Percentiles rank a stretch among this genome's conserved stretches.
These are phyloP conservation scores for Tuberolachnus salignus DNA, from an alignment of 2,888 invertebrate species.

Conservation along the genomic window DNA sequence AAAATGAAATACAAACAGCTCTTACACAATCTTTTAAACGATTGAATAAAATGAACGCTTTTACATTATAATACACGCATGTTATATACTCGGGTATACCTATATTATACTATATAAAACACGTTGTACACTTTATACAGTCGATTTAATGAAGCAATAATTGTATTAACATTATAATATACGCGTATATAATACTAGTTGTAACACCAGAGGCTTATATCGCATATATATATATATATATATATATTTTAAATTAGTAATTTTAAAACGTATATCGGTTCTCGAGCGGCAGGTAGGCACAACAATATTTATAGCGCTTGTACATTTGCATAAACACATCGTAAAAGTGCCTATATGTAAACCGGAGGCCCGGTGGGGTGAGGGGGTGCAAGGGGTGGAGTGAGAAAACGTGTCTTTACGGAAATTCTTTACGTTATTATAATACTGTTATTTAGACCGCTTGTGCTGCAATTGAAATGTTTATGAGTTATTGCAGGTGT, in stretches of 20 bases:
- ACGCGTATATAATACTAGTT: not conserved
- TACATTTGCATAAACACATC: conserved; percentile 22
- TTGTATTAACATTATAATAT: not conserved
- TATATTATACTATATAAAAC: not conserved
- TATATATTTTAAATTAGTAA: conserved; percentile 31
- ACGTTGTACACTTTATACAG: not conserved
- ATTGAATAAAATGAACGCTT: not conserved
- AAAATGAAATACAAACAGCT: not conserved
- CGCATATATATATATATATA: no score
- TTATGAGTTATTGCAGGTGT: conserved; percentile 8
- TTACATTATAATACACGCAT: not conserved
- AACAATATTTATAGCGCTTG: not conserved
- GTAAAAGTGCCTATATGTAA: not conserved
- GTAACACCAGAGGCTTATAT: not conserved
- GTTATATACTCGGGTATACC: not conserved
- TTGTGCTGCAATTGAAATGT: not conserved
- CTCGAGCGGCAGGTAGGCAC: not conserved
- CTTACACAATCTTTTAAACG: not conserved
- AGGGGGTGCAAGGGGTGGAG: not conserved
- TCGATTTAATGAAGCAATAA: conserved; percentile 11
- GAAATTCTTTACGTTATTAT: not conserved
- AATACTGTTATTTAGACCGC: not conserved
- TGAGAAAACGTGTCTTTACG: no score
- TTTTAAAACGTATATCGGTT: conserved; percentile 1
- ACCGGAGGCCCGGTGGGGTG: not conserved